Evolutionary conservation across 2,113 vertebrate genomes (phyloP).

Genomic region (Cygnus atratus): DNA sequence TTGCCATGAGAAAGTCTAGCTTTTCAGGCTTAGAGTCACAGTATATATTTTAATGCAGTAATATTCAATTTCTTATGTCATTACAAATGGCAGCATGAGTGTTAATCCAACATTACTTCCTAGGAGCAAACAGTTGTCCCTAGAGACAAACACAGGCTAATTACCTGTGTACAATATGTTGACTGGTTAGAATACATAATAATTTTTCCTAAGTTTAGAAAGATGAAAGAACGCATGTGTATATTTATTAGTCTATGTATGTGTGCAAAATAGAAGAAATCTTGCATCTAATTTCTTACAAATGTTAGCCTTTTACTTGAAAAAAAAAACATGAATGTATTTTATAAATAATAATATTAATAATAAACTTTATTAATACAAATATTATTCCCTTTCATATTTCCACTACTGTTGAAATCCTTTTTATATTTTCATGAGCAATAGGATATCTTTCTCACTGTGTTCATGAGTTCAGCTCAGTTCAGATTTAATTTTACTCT

Average conservation of each 20-base stretch:
- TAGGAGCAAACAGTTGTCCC: constrained; percentile 13
- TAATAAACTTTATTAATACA: neutral
- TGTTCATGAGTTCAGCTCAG: neutral
- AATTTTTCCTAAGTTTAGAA: neutral
- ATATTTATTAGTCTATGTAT: neutral
- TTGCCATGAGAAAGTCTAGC: neutral
- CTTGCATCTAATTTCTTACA: neutral
- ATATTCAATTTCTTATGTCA: neutral
- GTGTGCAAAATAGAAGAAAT: neutral
- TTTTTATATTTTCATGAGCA: neutral
- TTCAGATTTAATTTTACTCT: neutral
- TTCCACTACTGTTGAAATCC: neutral
- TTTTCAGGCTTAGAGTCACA: neutral
- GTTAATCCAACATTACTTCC: neutral
- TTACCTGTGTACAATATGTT: constrained; percentile 9
- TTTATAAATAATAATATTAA: neutral
- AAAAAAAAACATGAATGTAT: neutral
- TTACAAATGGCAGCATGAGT: neutral
- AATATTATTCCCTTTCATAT: neutral
- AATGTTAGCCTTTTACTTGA: neutral
- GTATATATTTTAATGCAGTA: neutral
- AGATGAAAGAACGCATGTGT: neutral
- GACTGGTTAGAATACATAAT: neutral
- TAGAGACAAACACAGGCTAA: neutral
- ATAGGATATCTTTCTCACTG: neutral